A percentile compares a stretch with the other conserved stretches of the same genome.
Evolutionary conservation across 2,797 vertebrate genomes (phyloP).

Genomic region (Epinephelus coioides): DNA sequence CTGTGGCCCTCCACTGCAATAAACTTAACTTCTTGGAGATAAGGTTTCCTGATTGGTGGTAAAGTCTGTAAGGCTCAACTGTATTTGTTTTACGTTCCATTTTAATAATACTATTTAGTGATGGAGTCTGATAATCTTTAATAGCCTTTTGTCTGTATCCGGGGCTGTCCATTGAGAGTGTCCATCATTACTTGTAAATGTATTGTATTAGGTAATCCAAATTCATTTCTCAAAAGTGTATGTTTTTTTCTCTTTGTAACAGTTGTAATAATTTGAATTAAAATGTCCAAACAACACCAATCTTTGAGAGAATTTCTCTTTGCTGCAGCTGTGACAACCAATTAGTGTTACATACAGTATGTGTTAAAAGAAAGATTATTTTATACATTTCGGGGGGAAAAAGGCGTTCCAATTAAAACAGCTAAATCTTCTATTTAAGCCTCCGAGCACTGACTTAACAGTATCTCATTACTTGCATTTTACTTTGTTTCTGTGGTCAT

Average conservation of each 20-base stretch:
- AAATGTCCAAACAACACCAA: background rate
- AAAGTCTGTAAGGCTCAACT: too few relatives aligned
- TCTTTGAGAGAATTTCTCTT: background rate
- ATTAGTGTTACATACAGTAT: conserved; percentile 7
- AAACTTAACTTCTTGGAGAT: too few relatives aligned
- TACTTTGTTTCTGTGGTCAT: conserved; percentile 4
- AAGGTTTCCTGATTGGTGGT: too few relatives aligned
- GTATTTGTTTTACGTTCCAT: too few relatives aligned
- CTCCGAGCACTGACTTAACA: conserved; percentile 1
- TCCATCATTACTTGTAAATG: background rate
- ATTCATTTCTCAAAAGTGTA: background rate
- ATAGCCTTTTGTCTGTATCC: background rate
- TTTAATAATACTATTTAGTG: too few relatives aligned
- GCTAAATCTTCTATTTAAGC: background rate
- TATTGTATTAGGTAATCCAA: background rate
- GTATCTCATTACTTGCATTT: conserved; percentile 14
- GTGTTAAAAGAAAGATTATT: background rate
- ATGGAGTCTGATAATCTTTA: background rate
- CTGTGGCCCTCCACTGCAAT: too few relatives aligned
- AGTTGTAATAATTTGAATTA: background rate
- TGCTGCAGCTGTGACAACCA: conserved; percentile 6
- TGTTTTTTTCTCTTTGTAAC: background rate
- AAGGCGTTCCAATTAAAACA: conserved; percentile 5
- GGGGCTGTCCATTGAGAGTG: background rate
- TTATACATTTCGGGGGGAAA: background rate